Conservation (phyloP, 2,797 vertebrate species). For the Antennarius maculatus region DNA sequence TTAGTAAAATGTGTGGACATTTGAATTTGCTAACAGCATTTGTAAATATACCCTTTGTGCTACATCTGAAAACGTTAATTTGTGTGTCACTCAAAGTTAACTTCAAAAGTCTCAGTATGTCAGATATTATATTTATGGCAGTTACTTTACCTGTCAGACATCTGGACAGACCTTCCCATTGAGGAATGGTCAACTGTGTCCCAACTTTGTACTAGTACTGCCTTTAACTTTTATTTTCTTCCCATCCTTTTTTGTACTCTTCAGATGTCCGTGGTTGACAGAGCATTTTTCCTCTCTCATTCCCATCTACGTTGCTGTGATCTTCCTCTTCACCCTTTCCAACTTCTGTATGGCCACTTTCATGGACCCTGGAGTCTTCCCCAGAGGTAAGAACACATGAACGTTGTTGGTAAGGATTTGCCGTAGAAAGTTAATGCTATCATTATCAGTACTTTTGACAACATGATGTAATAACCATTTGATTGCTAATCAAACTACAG, state of each 20-base stretch:
- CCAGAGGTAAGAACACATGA: slow-evolving; percentile 84
- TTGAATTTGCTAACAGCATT: neutral
- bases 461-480: neutral
- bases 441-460: neutral
- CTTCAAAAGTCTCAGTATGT: neutral
- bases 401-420: neutral
- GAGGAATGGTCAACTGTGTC: too few species aligned
- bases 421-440: neutral
- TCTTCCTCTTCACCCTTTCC: slow-evolving; percentile 97
- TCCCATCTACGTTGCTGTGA: slow-evolving; percentile 89
- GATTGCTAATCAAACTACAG: neutral
- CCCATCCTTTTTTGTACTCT: neutral
- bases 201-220: neutral
- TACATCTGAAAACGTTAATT: neutral
- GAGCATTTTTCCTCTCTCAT: slow-evolving; percentile 87
- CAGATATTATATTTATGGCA: too few species aligned
- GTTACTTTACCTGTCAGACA: too few species aligned
- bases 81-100: too few species aligned
- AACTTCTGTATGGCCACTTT: slow-evolving; percentile 99
- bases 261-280: slow-evolving; percentile 93
- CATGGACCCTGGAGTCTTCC: slow-evolving; percentile 98
- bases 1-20: neutral
- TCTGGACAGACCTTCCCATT: too few species aligned
- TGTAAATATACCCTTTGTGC: neutral
- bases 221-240: slow-evolving; percentile 1